These are phyloP conservation scores for Scartelaos histophorus DNA, from an alignment of 2,113 vertebrate species.

Conservation along the genomic window DNA sequence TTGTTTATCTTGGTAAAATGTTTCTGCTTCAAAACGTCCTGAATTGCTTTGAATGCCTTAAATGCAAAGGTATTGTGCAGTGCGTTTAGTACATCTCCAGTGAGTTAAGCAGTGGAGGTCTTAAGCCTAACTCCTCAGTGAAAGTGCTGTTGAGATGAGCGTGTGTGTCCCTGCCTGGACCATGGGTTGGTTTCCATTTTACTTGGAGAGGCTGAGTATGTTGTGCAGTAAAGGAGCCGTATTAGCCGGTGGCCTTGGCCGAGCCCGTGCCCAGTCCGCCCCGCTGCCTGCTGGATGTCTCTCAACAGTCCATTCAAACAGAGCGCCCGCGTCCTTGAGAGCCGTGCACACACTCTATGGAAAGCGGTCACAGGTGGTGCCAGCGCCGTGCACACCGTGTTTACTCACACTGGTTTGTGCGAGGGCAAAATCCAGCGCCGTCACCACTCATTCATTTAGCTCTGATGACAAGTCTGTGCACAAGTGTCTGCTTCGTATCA, in stretches of 20 bases:
- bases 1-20: too few species aligned
- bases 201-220: conserved; percentile 56
- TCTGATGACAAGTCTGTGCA: conserved; percentile 4
- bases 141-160: conserved; percentile 25
- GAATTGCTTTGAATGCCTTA: not conserved
- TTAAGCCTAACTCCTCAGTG: conserved; percentile 11
- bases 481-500: conserved; percentile 1
- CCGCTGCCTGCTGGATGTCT: conserved; percentile 61
- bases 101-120: not conserved
- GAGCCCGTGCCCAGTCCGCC: conserved; percentile 38
- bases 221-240: conserved; percentile 52
- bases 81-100: not conserved
- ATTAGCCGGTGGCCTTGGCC: conserved; percentile 64
- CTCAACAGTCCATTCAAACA: conserved; percentile 70
- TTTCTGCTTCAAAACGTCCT: too few species aligned
- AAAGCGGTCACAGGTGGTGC: conserved; percentile 41
- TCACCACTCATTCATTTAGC: conserved; percentile 13
- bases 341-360: conserved; percentile 58
- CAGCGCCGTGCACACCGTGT: conserved; percentile 14
- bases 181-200: conserved; percentile 58
- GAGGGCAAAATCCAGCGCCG: not conserved
- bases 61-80: not conserved
- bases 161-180: conserved; percentile 14
- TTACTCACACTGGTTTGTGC: conserved; percentile 24
- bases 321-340: conserved; percentile 66